A percentile compares a stretch with the other conserved stretches of the same genome.
These are phyloP conservation scores for Drosophila vallismaia DNA, from an alignment of 2,888 invertebrate genomes.

Conservation along the genomic window DNA sequence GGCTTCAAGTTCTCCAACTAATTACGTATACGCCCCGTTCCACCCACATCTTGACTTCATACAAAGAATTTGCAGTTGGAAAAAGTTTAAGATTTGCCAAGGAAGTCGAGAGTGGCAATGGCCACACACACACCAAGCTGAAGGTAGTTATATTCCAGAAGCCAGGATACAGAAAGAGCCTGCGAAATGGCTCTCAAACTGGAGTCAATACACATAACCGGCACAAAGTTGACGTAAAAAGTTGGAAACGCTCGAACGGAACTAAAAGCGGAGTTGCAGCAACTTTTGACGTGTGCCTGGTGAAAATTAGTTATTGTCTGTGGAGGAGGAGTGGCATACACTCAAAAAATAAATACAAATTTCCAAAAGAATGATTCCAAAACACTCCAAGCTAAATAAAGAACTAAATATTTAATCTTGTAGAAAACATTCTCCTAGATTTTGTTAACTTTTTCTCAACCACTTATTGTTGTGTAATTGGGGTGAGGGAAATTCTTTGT, in stretches of 20 bases:
- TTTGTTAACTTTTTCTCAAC: not conserved
- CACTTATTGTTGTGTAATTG: not conserved
- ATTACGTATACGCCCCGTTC: constrained; percentile 23
- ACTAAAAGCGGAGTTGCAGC: constrained; percentile 3
- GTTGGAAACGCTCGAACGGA: constrained; percentile 18
- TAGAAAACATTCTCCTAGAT: not conserved
- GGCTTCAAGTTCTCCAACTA: constrained; percentile 17
- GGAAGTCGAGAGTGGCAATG: constrained; percentile 30
- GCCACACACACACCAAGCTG: not conserved
- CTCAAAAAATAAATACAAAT: not conserved
- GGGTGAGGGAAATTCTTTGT: constrained; percentile 2
- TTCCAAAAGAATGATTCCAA: not conserved
- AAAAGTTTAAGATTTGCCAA: constrained; percentile 31
- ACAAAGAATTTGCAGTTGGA: constrained; percentile 32
- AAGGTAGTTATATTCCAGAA: not conserved
- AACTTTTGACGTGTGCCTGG: constrained; percentile 45
- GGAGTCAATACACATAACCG: constrained; percentile 40
- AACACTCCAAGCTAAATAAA: too few species aligned
- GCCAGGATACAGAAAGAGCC: constrained; percentile 13
- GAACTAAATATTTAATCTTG: too few species aligned
- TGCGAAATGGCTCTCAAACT: constrained; percentile 51
- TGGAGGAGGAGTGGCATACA: constrained; percentile 32
- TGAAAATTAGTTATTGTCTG: constrained; percentile 70
- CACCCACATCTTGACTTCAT: constrained; percentile 3
- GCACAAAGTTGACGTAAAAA: constrained; percentile 47